These are phyloP conservation scores for Alauda arvensis DNA, from an alignment of 2,797 vertebrate species.

Conservation along the genomic window DNA sequence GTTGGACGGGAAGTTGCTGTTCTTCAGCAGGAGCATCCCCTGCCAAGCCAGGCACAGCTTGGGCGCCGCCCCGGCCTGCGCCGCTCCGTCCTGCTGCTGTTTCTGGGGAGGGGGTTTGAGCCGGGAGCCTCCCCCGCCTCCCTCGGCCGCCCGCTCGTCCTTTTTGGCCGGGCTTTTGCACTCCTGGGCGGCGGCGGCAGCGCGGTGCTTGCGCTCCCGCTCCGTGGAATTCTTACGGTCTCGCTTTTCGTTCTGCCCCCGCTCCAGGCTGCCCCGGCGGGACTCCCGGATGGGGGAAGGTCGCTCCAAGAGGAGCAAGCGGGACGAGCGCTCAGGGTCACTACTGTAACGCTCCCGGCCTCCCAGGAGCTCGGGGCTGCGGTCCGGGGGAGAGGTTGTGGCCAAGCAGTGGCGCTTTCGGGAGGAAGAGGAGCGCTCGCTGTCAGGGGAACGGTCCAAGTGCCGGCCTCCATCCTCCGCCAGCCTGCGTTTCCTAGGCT, in stretches of 20 bases:
- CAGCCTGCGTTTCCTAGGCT: conserved; percentile 85
- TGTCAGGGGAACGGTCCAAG: conserved; percentile 91
- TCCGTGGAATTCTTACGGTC: conserved; percentile 70
- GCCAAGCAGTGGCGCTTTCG: conserved; percentile 82
- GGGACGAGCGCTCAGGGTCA: conserved; percentile 82
- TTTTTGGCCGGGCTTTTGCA: conserved; percentile 80
- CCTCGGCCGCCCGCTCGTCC: conserved; percentile 53
- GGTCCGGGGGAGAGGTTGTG: conserved; percentile 76
- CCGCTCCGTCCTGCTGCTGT: conserved; percentile 62
- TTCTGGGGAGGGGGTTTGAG: conserved; percentile 62
- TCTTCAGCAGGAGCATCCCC: conserved; percentile 95
- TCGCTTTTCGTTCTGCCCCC: conserved; percentile 79
- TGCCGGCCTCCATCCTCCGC: conserved; percentile 88
- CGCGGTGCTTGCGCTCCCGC: conserved; percentile 73
- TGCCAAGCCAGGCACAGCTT: conserved; percentile 94
- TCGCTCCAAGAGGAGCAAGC: conserved; percentile 78
- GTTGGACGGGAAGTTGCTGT: conserved; percentile 97
- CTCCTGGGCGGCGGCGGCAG: conserved; percentile 52
- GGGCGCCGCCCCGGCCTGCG: conserved; percentile 74
- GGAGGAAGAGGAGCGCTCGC: conserved; percentile 81
- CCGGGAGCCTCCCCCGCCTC: conserved; percentile 44
- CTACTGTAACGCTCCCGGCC: conserved; percentile 89
- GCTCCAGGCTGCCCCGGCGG: conserved; percentile 83
- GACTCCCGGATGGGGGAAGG: conserved; percentile 82
- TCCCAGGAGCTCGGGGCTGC: conserved; percentile 86